phyloP scores from a whole-genome alignment of 2,888 invertebrate genomes.

The Lycia hirtaria region DNA sequence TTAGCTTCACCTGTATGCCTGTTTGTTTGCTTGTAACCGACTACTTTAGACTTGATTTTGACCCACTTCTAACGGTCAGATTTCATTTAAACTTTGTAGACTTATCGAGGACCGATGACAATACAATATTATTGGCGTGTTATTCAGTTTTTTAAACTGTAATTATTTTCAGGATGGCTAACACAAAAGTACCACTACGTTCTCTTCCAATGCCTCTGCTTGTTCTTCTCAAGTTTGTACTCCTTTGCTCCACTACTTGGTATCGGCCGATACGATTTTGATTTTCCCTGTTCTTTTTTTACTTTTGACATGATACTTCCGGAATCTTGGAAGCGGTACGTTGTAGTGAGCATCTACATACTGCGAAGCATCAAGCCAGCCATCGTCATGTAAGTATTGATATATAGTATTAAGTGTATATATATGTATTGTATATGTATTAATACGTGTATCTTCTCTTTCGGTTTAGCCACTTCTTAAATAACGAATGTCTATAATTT shows the following conservation, averaged over 20 bases:
- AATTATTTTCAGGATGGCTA: constrained; percentile 60
- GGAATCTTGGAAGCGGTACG: constrained; percentile 56
- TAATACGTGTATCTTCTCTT: too few species aligned
- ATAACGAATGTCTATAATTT: too few species aligned
- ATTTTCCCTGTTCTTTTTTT: constrained; percentile 72
- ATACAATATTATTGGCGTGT: background rate
- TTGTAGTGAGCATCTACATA: constrained; percentile 60
- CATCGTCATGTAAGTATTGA: constrained; percentile 68
- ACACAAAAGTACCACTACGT: constrained; percentile 63
- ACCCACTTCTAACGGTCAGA: too few species aligned
- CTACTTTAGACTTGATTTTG: too few species aligned
- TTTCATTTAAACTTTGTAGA: too few species aligned
- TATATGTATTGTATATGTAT: background rate
- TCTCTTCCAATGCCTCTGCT: constrained; percentile 60
- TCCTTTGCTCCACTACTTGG: constrained; percentile 69
- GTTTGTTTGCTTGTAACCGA: too few species aligned
- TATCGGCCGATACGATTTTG: constrained; percentile 68
- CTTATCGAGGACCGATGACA: too few species aligned
- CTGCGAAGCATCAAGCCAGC: constrained; percentile 71
- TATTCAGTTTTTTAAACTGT: background rate
- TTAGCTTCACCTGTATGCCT: too few species aligned
- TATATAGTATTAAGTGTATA: background rate
- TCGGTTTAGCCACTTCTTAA: too few species aligned
- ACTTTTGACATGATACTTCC: constrained; percentile 71
- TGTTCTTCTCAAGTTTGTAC: constrained; percentile 66